Evolutionary conservation across 30 jellyfish, hydroid and myxozoan species (phyloP).

Genomic region (Pelagia noctiluca): DNA sequence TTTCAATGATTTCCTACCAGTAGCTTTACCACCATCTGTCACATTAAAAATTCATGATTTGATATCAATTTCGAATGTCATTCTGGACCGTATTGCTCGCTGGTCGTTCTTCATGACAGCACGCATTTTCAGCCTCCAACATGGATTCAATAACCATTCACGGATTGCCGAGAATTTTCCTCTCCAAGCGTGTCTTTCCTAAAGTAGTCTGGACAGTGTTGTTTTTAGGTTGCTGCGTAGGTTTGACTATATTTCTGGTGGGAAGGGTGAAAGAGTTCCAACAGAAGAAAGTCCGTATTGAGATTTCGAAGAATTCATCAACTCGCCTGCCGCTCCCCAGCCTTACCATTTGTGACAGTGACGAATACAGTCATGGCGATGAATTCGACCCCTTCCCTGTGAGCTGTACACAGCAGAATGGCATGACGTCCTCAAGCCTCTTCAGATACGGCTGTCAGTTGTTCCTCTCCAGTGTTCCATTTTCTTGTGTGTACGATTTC

Average conservation of each 20-base stretch:
- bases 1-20: no score
- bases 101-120: no score
- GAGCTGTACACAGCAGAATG: neutral
- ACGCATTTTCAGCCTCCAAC: no score
- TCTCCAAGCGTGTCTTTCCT: neutral
- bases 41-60: no score
- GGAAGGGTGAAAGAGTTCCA: neutral
- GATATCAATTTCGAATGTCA: no score
- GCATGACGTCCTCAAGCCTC: neutral
- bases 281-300: neutral
- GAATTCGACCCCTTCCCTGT: neutral
- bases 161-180: neutral
- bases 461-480: neutral
- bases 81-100: no score
- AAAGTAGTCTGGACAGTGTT: neutral
- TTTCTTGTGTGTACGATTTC: neutral
- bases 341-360: neutral
- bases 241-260: neutral
- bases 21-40: no score
- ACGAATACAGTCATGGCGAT: neutral
- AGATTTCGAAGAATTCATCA: neutral
- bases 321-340: neutral
- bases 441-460: neutral
- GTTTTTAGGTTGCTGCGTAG: no score
- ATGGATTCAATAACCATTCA: neutral